Evolutionary conservation across 1,140 invertebrate species (phyloP), one percentile per base, ranked within the genome.

Genomic region (Temnothorax longispinosus): DNA sequence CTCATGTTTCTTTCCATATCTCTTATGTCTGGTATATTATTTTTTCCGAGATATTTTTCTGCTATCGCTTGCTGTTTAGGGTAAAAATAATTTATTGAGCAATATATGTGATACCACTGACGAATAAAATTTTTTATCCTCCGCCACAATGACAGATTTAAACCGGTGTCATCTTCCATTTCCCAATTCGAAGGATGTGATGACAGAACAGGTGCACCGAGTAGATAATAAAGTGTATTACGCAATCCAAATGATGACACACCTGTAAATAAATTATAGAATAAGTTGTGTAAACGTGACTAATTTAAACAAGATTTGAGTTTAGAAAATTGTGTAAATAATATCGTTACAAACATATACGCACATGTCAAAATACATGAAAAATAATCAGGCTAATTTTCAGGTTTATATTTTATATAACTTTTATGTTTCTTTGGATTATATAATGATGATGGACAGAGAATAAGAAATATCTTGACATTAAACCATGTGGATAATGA

Each of bases 1-100:
- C 95, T 96, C 0, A 94, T 91, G 27, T 96, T 95, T 50, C 77
- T 91, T 38, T 84, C 21, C 0, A 94, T 78, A 6, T 94, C 93
- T 0, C 11, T 2, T 8, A 95, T 0, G 1, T 90, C 47, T 0
- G 93, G 93, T 5, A 92, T 10, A 88, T 84, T 2, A 27, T 27
- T 27, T 75, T 90, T 56, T 52, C 69, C 74, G 75, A 96, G 93
- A 76, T 95, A 95, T 71, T 94, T 90, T 6, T 93, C 87, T 21
- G 95, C 92, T 1, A 96, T 18, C 47, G 86, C n/a, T 58, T 94
- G 77, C 1, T 96, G 95, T 4, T 62, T 56, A 0, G 94, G 93
- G 35, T 93, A 82, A 32, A 90, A 21, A 0, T 72, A 0, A 8
- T 13, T 47, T 3, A 85, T n/a, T 0, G 8, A 0, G 0, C 1